Evolutionary conservation across 2,113 vertebrate species (phyloP).

Genomic region (Aramus guarauna): DNA sequence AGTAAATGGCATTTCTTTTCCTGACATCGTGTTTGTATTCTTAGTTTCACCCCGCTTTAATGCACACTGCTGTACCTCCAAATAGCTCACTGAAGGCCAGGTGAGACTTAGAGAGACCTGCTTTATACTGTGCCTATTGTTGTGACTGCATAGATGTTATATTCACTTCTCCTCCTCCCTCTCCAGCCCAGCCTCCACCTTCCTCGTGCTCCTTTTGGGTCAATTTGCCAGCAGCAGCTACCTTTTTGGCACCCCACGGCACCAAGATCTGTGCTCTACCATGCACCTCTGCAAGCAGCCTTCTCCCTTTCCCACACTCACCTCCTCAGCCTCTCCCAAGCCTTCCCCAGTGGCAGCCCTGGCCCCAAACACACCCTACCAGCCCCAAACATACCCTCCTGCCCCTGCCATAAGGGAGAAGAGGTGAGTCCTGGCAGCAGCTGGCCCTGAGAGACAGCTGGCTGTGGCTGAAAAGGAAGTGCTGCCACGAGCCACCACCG

Average conservation of each 20-base stretch:
- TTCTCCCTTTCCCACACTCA: not conserved
- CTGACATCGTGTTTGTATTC: not conserved
- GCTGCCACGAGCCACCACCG: not conserved
- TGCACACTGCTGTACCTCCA: not conserved
- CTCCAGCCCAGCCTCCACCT: not conserved
- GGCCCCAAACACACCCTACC: not conserved
- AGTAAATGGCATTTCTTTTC: constrained; percentile 53
- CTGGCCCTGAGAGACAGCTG: not conserved
- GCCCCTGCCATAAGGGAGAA: not conserved
- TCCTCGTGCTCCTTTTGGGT: not conserved
- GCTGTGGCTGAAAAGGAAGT: not conserved
- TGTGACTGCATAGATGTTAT: not conserved
- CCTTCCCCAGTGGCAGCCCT: not conserved
- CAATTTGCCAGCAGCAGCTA: not conserved
- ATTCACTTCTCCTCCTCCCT: not conserved
- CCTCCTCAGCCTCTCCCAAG: not conserved
- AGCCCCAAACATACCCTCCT: not conserved
- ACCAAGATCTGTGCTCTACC: not conserved
- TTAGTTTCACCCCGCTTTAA: not conserved
- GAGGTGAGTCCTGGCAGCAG: not conserved
- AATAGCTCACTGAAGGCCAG: not conserved
- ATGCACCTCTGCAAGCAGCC: not conserved
- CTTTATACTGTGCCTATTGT: not conserved
- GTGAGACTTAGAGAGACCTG: not conserved
- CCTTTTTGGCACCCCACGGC: not conserved